Conservation (phyloP, 2,888 invertebrate species). For the Orthosia cruda region DNA sequence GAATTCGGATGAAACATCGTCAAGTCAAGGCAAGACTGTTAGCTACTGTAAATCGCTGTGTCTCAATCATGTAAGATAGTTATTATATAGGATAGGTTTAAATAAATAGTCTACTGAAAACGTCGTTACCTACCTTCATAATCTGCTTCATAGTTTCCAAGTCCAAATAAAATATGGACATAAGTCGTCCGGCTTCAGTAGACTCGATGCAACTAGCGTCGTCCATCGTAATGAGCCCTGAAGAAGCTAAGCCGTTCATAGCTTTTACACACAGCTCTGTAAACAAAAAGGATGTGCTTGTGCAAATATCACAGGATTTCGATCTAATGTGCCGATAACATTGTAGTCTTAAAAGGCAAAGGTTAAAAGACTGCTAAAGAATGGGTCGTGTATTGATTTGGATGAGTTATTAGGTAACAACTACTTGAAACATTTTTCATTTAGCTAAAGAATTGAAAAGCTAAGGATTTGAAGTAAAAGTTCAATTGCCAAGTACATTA, state of each 20-base stretch:
- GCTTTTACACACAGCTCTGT: constrained; percentile 94
- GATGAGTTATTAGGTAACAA: background rate
- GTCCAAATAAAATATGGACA: constrained; percentile 94
- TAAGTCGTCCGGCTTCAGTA: constrained; percentile 93
- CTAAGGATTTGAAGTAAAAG: constrained; percentile 20
- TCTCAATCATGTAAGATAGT: no score
- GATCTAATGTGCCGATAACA: constrained; percentile 51
- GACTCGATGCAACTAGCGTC: constrained; percentile 91
- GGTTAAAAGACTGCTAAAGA: constrained; percentile 39
- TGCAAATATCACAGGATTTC: constrained; percentile 46
- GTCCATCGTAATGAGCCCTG: constrained; percentile 93
- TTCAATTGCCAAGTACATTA: constrained; percentile 19
- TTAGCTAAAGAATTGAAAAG: background rate
- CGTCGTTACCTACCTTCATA: constrained; percentile 88
- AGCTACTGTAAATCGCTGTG: no score
- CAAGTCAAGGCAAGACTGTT: no score
- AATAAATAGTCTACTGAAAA: background rate
- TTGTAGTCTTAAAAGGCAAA: constrained; percentile 50
- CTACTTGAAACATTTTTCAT: constrained; percentile 7
- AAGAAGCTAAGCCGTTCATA: constrained; percentile 93
- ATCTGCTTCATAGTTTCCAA: constrained; percentile 95
- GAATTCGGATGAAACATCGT: no score
- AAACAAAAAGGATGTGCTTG: constrained; percentile 42
- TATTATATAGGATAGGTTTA: no score
- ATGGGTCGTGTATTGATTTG: constrained; percentile 29